Evolutionary conservation across 2,888 invertebrate species (phyloP), one percentile per base, ranked within the genome.

Genomic region (Crematogaster levior): DNA sequence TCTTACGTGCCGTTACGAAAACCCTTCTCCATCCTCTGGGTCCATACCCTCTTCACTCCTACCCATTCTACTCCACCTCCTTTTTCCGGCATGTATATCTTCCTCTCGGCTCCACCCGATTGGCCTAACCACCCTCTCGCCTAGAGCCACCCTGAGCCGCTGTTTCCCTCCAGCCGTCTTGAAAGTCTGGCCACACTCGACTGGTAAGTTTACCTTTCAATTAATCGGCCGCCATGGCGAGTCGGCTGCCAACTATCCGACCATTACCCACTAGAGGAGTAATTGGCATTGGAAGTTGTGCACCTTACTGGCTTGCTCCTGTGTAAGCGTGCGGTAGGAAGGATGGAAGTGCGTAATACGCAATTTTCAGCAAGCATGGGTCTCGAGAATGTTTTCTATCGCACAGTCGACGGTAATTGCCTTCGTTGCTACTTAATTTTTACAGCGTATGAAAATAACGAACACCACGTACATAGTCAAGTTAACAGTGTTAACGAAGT

Each of bases 121-220:
- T 40, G 65, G 51, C 56, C 56, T 79, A 46, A 58, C 70, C 70
- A 58, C 21, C 70, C 61, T 80, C 21, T 37, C 80, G 40, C 66
- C 70, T 63, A 60, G 70, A n/a, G 34, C 34, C 34, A n/a, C n/a
- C n/a, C 61, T 66, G 40, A 18, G 60, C 73, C 63, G 79, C 27
- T 74, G 77, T 82, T 84, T 79, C 84, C 84, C 88, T 83, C 84
- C 85, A 85, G 83, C 84, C 86, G 91, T 91, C 92, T 90, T 87
- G 91, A 92, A 92, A 93, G 92, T 93, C 93, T 91, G 90, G 87
- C 90, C 91, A 91, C 90, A 89, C 90, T 88, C 92, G 91, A 90
- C 91, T 89, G 93, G 93, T 92, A 91, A 93, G 93, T 93, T 93
- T 93, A 93, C 93, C 93, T 93, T 93, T 93, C 93, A 93, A 93